Percentiles rank a stretch among this genome's conserved stretches.
phyloP scores from a whole-genome alignment of 1,140 invertebrate species.

The Teleopsis dalmanni region DNA sequence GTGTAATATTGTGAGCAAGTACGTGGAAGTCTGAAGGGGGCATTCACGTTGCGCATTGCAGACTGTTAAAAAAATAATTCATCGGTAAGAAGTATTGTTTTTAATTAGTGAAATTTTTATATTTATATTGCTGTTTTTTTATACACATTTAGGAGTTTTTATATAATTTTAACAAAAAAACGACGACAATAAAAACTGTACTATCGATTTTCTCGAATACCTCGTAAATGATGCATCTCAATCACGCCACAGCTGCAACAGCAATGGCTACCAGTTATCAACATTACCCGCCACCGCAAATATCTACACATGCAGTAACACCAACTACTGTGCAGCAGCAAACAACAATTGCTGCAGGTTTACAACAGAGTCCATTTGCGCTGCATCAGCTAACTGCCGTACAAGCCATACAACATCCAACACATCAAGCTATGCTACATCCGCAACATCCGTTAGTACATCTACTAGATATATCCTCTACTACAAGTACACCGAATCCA shows the following conservation, averaged over 20 bases:
- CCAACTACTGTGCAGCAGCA: constrained; percentile 27
- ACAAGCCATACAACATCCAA: constrained; percentile 41
- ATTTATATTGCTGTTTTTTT: constrained; percentile 3
- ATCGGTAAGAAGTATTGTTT: constrained; percentile 9
- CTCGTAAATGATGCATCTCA: constrained; percentile 38
- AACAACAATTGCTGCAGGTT: constrained; percentile 26
- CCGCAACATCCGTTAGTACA: constrained; percentile 39
- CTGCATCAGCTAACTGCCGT: constrained; percentile 38
- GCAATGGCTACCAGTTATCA: constrained; percentile 39
- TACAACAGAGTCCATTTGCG: constrained; percentile 35
- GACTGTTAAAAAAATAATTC: constrained; percentile 13
- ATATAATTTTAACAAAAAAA: not conserved
- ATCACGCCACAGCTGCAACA: constrained; percentile 32
- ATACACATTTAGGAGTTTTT: not conserved
- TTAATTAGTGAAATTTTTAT: constrained; percentile 1
- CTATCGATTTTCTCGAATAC: constrained; percentile 17
- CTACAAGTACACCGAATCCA: constrained; percentile 29
- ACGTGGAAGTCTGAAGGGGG: constrained; percentile 7
- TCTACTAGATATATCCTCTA: constrained; percentile 37
- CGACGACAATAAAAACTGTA: constrained; percentile 5
- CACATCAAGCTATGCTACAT: constrained; percentile 41
- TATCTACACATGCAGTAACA: constrained; percentile 25
- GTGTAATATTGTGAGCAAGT: constrained; percentile 1
- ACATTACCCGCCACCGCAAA: constrained; percentile 35
- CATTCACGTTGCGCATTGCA: constrained; percentile 14